Evolutionary conservation across 2,113 vertebrate species (phyloP).

Genomic region (Lota lota): DNA sequence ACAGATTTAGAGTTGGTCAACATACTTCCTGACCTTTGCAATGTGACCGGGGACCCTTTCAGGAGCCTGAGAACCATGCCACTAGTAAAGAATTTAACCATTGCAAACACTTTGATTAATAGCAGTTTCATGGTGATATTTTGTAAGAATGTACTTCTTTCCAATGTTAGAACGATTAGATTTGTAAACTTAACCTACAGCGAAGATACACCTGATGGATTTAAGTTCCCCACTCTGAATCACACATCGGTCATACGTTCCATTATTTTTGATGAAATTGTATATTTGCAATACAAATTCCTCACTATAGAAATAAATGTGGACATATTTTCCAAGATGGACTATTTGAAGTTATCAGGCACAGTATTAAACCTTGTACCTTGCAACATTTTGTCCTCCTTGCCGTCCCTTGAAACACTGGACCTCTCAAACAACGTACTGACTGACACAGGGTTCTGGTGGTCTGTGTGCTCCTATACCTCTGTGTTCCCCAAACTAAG

Average conservation of each 20-base stretch:
- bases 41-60: conserved; percentile 37
- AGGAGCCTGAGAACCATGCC: conserved; percentile 42
- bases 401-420: conserved; percentile 54
- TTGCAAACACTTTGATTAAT: conserved; percentile 58
- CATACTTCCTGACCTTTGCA: conserved; percentile 53
- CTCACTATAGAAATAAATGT: conserved; percentile 51
- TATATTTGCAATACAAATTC: conserved; percentile 59
- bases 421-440: conserved; percentile 66
- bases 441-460: conserved; percentile 60
- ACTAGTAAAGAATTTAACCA: conserved; percentile 42
- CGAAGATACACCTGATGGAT: conserved; percentile 57
- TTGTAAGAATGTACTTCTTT: conserved; percentile 41
- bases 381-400: conserved; percentile 49
- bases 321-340: conserved; percentile 29
- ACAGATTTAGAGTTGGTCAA: conserved; percentile 33
- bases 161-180: conserved; percentile 36
- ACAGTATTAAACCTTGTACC: conserved; percentile 67
- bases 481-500: conserved; percentile 55
- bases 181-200: conserved; percentile 64
- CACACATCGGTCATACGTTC: conserved; percentile 31
- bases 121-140: conserved; percentile 52
- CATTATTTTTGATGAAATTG: conserved; percentile 45
- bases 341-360: conserved; percentile 61
- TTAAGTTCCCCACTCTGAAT: conserved; percentile 47
- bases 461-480: conserved; percentile 42